Percentiles rank a stretch among this genome's conserved stretches.
These are phyloP conservation scores for Muscicapa adusta DNA, from an alignment of 2,113 vertebrate species.

Conservation along the genomic window DNA sequence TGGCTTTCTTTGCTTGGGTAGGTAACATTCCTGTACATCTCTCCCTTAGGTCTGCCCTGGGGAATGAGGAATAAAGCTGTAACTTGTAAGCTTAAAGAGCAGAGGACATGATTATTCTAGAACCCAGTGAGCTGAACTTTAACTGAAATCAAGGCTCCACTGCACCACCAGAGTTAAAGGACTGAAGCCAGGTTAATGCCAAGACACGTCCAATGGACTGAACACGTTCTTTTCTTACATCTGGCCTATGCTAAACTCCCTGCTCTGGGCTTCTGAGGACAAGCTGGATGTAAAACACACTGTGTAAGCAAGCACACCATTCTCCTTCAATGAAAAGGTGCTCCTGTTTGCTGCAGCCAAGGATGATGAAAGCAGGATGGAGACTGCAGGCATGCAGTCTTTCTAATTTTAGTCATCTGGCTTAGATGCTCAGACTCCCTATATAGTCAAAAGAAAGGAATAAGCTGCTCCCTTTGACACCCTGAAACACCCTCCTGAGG, in stretches of 20 bases:
- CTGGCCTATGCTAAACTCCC: background rate
- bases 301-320: background rate
- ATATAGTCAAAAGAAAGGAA: slow-evolving; percentile 22
- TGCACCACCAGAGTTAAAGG: background rate
- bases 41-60: background rate
- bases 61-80: background rate
- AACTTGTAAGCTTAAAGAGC: background rate
- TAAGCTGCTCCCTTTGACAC: background rate
- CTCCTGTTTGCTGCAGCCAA: background rate
- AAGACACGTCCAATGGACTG: background rate
- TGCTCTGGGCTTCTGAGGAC: background rate
- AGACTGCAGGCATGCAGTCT: background rate
- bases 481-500: background rate
- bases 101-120: background rate
- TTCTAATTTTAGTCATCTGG: slow-evolving; percentile 32
- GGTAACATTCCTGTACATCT: background rate
- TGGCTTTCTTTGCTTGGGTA: background rate
- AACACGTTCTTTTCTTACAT: background rate
- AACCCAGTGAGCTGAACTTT: background rate
- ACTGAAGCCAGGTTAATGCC: background rate
- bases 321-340: slow-evolving; percentile 13
- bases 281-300: background rate
- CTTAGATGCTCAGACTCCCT: background rate
- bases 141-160: background rate
- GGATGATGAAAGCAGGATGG: background rate